Evolutionary conservation across 2,797 vertebrate species (phyloP), one percentile per base, ranked within the genome.

Genomic region (Myotis myotis): DNA sequence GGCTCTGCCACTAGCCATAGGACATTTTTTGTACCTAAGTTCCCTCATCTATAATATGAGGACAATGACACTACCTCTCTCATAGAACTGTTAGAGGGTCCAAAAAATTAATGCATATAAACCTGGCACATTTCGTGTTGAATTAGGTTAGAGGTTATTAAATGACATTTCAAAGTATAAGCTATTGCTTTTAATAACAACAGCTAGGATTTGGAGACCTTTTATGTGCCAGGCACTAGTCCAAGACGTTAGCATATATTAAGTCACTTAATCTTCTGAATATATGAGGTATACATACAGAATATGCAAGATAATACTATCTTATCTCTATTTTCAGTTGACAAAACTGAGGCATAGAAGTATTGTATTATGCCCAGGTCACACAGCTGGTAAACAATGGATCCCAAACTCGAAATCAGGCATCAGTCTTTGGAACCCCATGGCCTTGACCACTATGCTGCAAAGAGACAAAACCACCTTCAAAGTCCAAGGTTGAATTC

Each of bases 221-320:
- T 91, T 91, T 23, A 23, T 49, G 2, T 85, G 16, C 22, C 28
- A 55, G n/a, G n/a, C 36, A 85, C 15, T 20, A 25, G 30, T 64
- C 38, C 23, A 81, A 75, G 60, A 81, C 64, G 62, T 76, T 81
- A 84, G 47, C n/a, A 38, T 44, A 25, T 79, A 49, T 66, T 55
- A 80, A 64, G 22, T 87, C 38, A 85, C 70, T 94, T 90, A 78
- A 60, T 92, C 49, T 92, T 90, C 22, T 96, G 38, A 71, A 64
- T 78, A 86, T 68, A 49, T 0, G n/a, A 60, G 19, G 30, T 74
- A 4, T 53, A 30, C 55, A 15, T 78, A 28, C 12, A 92, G 51
- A 88, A 78, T 47, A 84, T 85, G n/a, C 6, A 57, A 71, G 15
- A n/a, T 53, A 64, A 44, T 49, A 30, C 25, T 68, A 44, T 94